Percentiles rank a stretch among this genome's conserved stretches.
Conservation (phyloP, 2,113 vertebrate genomes). For the Odontophorus gujanensis region DNA sequence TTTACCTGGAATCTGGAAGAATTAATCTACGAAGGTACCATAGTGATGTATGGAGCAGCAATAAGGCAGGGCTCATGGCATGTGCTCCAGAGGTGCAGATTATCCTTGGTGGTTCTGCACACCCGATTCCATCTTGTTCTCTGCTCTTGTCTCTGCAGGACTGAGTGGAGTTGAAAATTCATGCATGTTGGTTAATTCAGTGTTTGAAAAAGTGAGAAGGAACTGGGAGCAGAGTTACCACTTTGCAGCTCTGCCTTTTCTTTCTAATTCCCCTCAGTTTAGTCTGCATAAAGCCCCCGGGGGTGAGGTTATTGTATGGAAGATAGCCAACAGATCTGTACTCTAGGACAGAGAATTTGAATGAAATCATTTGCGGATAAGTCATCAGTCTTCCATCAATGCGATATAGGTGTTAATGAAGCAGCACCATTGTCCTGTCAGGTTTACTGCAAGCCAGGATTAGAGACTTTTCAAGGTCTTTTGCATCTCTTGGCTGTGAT, state of each 20-base stretch:
- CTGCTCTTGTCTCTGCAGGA: neutral
- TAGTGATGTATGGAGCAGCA: neutral
- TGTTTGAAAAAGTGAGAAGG: neutral
- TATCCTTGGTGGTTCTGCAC: neutral
- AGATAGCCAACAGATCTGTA: neutral
- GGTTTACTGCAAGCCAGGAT: neutral
- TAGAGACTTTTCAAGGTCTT: slow-evolving; percentile 17
- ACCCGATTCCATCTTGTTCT: neutral
- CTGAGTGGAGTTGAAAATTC: neutral
- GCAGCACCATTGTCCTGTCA: neutral
- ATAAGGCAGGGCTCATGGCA: neutral
- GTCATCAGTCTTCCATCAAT: neutral
- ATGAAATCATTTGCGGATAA: neutral
- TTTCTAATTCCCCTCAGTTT: neutral
- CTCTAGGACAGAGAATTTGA: neutral
- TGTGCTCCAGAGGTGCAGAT: neutral
- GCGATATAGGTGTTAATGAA: slow-evolving; percentile 32
- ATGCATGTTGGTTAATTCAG: neutral
- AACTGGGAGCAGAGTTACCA: neutral
- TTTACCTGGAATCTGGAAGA: slow-evolving; percentile 36
- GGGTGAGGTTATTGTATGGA: neutral
- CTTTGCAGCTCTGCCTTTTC: neutral
- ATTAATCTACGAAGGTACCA: neutral
- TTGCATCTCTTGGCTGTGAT: neutral
- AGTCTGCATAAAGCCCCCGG: neutral